Evolutionary conservation across 2,888 invertebrate genomes (phyloP), one percentile per base, ranked within the genome.

Genomic region (Linnaemya tessellans): DNA sequence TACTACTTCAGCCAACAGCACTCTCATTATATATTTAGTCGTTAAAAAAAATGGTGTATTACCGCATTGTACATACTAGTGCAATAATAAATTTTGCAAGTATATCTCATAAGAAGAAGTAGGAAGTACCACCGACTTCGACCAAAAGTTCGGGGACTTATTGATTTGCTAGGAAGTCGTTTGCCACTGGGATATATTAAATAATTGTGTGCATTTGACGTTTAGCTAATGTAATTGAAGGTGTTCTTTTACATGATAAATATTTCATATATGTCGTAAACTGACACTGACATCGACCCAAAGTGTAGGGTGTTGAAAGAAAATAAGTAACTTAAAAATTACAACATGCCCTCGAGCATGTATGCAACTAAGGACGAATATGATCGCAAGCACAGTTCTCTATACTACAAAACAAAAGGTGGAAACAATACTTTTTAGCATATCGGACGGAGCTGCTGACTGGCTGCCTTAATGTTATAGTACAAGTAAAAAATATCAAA

Each of bases 381-480:
- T 68, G 73, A 70, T 74, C 82, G 82, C 58, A 80, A 83, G 84
- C 60, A 65, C 25, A 65, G 73, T 46, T 75, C 73, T 75, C 73
- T 70, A 58, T 20, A 22, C 18, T 41, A 70, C 25, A 84, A 77
- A 75, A 43, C 80, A 78, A 85, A 83, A 80, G 79, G 77, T 77
- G 77, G 62, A 81, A 78, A 70, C 81, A 71, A 56, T 54, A 71
- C 81, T 80, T 84, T 87, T 86, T 84, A 86, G 81, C 86, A 87
- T 86, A 84, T 83, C 80, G 80, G 70, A 78, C 77, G 79, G 56
- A 80, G 85, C 80, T 86, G 80, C 86, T 86, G 83, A 86, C 86
- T 86, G 86, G 77, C 74, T 75, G 67, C 71, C 79, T 83, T 87
- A 71, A 79, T 75, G 67, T 70, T 54, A 73, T 67, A 68, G 65